Percentiles rank a stretch among this genome's conserved stretches.
Evolutionary conservation across 2,113 vertebrate genomes (phyloP).

Genomic region (Daboia siamensis): DNA sequence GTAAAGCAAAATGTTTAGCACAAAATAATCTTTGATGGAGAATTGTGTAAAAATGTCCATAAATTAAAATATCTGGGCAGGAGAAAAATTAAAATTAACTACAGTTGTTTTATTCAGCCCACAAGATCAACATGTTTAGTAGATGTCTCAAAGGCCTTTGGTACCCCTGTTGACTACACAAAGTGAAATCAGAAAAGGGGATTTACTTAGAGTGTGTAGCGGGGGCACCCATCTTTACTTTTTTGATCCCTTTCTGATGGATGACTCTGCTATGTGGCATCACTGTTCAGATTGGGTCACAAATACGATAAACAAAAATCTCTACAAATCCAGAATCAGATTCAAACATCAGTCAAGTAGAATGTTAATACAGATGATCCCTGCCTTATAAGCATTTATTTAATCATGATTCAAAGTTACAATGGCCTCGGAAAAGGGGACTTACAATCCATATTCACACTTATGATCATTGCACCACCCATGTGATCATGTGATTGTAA

Average conservation of each 20-base stretch:
- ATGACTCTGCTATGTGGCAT: neutral
- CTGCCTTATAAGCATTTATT: neutral
- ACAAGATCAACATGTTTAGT: neutral
- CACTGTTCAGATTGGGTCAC: neutral
- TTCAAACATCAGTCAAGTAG: neutral
- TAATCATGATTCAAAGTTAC: neutral
- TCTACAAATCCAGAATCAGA: neutral
- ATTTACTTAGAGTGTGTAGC: neutral
- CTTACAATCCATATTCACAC: neutral
- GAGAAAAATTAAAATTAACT: neutral
- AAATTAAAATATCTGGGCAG: neutral
- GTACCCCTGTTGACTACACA: neutral
- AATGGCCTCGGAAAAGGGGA: neutral
- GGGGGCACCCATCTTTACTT: neutral
- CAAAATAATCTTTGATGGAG: neutral
- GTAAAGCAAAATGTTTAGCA: conserved; percentile 9
- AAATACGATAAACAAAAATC: neutral
- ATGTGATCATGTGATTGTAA: neutral
- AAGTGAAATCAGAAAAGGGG: neutral
- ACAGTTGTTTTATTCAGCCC: neutral
- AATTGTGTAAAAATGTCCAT: conserved; percentile 1
- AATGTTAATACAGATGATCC: neutral
- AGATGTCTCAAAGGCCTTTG: neutral
- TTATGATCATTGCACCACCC: neutral
- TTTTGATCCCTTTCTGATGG: neutral